Conservation (phyloP, 2,113 vertebrate genomes). For the Tinamus guttatus region DNA sequence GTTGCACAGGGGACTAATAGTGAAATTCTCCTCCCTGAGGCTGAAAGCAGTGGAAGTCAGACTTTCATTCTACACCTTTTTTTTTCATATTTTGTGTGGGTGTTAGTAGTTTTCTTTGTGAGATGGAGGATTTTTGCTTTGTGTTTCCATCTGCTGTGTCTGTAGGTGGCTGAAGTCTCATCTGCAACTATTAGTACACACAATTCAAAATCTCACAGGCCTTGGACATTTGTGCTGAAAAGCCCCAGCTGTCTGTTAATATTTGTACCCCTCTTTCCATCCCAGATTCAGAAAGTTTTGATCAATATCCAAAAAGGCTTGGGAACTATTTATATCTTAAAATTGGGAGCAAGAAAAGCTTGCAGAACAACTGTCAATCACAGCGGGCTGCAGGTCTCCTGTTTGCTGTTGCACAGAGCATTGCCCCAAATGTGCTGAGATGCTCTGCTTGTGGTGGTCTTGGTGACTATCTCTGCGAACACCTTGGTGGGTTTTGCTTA, state of each 20-base stretch:
- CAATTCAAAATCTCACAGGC: background rate
- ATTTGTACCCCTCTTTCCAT: background rate
- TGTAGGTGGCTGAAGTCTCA: background rate
- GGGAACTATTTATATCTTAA: background rate
- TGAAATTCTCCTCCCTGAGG: background rate
- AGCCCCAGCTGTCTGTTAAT: background rate
- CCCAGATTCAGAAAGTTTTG: background rate
- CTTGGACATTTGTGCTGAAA: background rate
- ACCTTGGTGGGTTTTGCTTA: background rate
- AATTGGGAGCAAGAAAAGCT: background rate
- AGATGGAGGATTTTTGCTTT: background rate
- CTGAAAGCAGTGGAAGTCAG: background rate
- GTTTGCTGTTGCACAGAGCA: background rate
- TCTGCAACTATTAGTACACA: background rate
- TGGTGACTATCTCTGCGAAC: background rate
- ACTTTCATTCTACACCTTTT: background rate
- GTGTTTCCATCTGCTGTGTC: background rate
- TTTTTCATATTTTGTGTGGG: background rate
- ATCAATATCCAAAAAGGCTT: background rate
- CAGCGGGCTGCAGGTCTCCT: fast-evolving
- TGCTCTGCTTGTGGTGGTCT: background rate
- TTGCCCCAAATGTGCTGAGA: background rate
- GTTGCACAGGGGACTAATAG: background rate
- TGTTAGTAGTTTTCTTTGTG: background rate
- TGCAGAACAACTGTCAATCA: background rate